Percentiles rank a stretch among this genome's conserved stretches.
Conservation (phyloP, 1,140 invertebrate genomes). For the Zaprionus tsacasi region DNA sequence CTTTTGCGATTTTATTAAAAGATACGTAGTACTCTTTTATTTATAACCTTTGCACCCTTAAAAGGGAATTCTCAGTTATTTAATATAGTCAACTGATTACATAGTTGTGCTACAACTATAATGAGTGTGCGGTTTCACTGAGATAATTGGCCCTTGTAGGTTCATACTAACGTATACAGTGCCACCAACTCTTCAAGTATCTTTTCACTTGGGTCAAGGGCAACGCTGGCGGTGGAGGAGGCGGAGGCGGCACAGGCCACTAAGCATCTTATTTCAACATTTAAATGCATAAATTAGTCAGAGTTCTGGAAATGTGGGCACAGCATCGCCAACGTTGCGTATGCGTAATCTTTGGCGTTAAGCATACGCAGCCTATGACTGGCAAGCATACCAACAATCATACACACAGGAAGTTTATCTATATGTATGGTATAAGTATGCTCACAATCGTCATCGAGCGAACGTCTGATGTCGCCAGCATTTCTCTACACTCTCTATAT, state of each 20-base stretch:
- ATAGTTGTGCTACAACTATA: background rate
- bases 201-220: conserved; percentile 21
- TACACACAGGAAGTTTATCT: background rate
- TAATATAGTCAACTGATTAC: background rate
- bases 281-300: conserved; percentile 50
- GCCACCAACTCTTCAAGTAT: conserved; percentile 11
- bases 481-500: background rate
- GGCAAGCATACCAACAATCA: conserved; percentile 3
- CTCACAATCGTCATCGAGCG: background rate
- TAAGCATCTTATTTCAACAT: conserved; percentile 27
- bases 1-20: too few relatives aligned
- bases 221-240: background rate
- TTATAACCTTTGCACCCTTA: background rate
- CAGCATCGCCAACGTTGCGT: conserved; percentile 43
- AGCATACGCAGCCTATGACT: conserved; percentile 55
- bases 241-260: background rate
- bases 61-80: background rate
- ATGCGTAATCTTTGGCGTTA: conserved; percentile 70
- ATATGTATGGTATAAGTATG: too few relatives aligned
- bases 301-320: background rate
- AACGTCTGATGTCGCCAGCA: background rate
- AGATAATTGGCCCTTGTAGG: conserved; percentile 5
- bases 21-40: background rate
- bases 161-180: background rate
- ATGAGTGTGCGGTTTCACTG: background rate